phyloP scores from a whole-genome alignment of 2,797 vertebrate species.

The Crenuchus spilurus region DNA sequence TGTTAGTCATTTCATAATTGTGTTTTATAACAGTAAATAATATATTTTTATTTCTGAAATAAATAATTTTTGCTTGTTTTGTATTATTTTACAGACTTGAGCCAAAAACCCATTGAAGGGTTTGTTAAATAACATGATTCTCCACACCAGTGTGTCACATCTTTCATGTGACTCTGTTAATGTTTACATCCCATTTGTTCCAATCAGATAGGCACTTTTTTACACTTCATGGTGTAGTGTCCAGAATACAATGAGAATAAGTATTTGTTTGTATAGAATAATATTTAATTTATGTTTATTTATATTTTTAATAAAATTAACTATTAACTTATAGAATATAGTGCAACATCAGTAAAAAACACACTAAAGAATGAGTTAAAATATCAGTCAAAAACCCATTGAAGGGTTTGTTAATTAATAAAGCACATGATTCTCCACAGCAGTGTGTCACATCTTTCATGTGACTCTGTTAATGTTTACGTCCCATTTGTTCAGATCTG shows the following conservation, averaged over 20 bases:
- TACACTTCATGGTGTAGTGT: background rate
- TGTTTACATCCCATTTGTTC: slow-evolving; percentile 56
- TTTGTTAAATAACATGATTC: slow-evolving; percentile 27
- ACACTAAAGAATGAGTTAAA: slow-evolving; percentile 1
- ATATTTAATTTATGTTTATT: background rate
- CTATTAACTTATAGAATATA: no score
- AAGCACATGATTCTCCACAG: slow-evolving; percentile 42
- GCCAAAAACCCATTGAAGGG: no score
- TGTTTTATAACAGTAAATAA: no score
- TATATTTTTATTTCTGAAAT: no score
- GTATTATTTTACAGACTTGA: no score
- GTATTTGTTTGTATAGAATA: background rate
- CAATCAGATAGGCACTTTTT: slow-evolving; percentile 1
- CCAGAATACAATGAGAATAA: background rate
- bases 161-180: slow-evolving; percentile 76
- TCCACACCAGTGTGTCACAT: slow-evolving; percentile 52
- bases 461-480: slow-evolving; percentile 76
- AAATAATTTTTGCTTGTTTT: no score
- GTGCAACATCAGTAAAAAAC: no score
- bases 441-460: slow-evolving; percentile 62
- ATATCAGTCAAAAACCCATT: no score
- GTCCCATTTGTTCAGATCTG: background rate
- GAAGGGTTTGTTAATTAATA: background rate
- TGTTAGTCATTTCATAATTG: no score
- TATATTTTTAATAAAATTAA: background rate